Conservation (phyloP, 1,140 invertebrate genomes). For the Bombus haemorrhoidalis region DNA sequence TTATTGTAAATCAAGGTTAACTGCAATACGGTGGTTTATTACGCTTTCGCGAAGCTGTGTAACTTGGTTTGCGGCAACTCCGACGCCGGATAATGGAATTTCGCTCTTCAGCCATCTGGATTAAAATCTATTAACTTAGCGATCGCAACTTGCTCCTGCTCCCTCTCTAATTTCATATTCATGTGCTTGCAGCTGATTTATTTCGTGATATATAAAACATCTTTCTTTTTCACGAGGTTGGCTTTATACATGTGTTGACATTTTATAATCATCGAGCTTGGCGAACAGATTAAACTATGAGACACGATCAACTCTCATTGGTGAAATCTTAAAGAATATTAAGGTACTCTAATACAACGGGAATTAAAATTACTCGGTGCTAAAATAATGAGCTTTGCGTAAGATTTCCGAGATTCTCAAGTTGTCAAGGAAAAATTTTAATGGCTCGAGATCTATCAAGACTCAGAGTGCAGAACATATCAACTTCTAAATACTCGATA, state of each 20-base stretch:
- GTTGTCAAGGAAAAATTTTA: not conserved
- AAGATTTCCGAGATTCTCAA: not conserved
- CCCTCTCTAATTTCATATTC: not conserved
- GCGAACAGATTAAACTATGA: not conserved
- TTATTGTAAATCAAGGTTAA: slow-evolving; percentile 79
- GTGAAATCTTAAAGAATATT: not conserved
- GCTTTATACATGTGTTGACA: not conserved
- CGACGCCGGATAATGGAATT: slow-evolving; percentile 72
- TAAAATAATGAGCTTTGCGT: not conserved
- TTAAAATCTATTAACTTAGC: slow-evolving; percentile 67
- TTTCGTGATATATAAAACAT: not conserved
- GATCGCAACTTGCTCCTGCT: slow-evolving; percentile 45
- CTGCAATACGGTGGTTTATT: slow-evolving; percentile 74
- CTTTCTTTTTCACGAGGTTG: not conserved
- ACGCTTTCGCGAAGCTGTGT: slow-evolving; percentile 71
- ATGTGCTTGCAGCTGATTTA: not conserved
- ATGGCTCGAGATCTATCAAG: not conserved
- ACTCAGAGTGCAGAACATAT: not conserved
- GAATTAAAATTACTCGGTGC: not conserved
- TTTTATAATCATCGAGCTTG: too few species aligned
- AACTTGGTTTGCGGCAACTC: slow-evolving; percentile 70
- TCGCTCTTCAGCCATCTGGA: slow-evolving; percentile 61
- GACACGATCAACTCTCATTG: not conserved
- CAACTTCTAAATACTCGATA: not conserved
- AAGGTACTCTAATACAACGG: too few species aligned